Evolutionary conservation across 2,113 vertebrate genomes (phyloP), one percentile per base, ranked within the genome.

Genomic region (Esox niger): DNA sequence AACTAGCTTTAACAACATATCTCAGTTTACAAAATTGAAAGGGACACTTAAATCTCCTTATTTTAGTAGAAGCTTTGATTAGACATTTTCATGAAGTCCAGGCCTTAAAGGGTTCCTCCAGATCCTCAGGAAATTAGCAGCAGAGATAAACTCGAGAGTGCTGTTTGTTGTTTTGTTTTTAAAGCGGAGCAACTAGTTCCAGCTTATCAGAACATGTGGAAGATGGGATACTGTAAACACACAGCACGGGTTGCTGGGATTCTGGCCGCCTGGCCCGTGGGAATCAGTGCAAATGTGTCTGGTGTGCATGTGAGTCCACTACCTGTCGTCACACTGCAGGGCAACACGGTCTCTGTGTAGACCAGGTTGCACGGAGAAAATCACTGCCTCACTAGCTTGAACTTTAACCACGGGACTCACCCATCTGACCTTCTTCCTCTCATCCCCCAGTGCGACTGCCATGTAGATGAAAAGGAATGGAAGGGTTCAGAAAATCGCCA

Each of bases 401-500:
- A 26, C 68, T 69, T 30, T 62, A 38, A 62, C 62, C 6, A 71
- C 55, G 11, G 6, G 23, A 35, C 15, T 55, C 30, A 27, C 55
- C 43, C 52, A 29, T 61, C 64, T 52, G 20, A 49, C 21, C 57
- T 66, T 70, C 33, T 63, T 69, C 30, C 2, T 2, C 35, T 43
- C 46, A 49, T 78, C 69, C 81, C 29, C 43, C 54, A 61, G 4
- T 7, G 20, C 20, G 38, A 54, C n/a, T 58, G 15, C 64, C 66
- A 58, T 10, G 70, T 57, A 73, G 32, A 56, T 32, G 15, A 65
- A 63, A 31, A 21, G 58, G 25, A 73, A 72, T 56, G n/a, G 4
- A 0, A 59, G 55, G 52, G 47, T 69, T 75, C 69, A 77, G 59
- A 70, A 65, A 77, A 75, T 77, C 47, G 77, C 49, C 73, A 30